phyloP scores from a whole-genome alignment of 2,113 vertebrate genomes.

The Lichenostomus cassidix region DNA sequence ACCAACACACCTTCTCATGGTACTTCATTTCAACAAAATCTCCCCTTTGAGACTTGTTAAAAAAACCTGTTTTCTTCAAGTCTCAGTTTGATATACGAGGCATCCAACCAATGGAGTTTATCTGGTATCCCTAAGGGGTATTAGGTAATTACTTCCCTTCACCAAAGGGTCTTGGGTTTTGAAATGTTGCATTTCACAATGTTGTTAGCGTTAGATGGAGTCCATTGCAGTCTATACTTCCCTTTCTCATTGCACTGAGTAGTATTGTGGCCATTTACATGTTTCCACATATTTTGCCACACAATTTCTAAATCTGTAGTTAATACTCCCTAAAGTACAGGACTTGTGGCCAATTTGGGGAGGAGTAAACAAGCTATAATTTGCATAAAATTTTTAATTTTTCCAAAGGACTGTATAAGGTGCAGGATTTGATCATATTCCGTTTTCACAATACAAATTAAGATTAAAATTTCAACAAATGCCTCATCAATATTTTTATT shows the following conservation, averaged over 20 bases:
- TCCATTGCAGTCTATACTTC: neutral
- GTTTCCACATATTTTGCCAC: neutral
- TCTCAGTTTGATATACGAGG: neutral
- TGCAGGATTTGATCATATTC: neutral
- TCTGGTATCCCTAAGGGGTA: neutral
- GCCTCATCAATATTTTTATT: neutral
- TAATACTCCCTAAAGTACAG: neutral
- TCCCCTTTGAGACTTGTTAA: neutral
- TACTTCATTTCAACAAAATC: neutral
- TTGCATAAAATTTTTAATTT: neutral
- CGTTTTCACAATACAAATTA: neutral
- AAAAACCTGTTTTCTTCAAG: neutral
- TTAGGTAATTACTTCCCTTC: neutral
- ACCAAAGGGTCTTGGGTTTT: neutral
- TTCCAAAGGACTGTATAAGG: neutral
- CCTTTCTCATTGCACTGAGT: neutral
- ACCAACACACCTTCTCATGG: neutral
- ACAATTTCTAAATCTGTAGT: neutral
- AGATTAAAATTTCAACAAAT: neutral
- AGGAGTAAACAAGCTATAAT: neutral
- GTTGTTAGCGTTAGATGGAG: neutral
- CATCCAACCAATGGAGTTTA: neutral
- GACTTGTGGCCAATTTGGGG: neutral
- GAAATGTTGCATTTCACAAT: neutral
- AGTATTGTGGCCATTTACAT: neutral